Evolutionary conservation across 2,888 invertebrate genomes (phyloP).

Genomic region (Pseudanteris insignis): DNA sequence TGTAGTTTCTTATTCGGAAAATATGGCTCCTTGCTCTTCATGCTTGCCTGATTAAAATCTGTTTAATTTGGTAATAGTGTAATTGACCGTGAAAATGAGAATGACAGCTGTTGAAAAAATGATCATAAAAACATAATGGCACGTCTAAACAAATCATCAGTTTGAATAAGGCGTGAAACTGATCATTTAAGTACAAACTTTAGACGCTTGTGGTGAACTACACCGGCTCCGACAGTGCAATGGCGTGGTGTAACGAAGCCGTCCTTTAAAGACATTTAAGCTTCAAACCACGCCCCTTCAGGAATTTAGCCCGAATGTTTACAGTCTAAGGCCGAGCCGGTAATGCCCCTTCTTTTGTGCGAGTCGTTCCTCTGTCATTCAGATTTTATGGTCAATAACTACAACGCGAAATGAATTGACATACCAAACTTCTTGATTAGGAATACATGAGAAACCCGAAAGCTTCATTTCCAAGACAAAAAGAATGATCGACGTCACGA

Average conservation of each 20-base stretch:
- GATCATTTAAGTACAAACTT: conserved; percentile 24
- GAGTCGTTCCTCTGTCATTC: conserved; percentile 21
- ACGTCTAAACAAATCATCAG: conserved; percentile 2
- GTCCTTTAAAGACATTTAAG: conserved; percentile 35
- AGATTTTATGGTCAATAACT: conserved; percentile 30
- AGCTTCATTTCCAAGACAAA: too few relatives aligned
- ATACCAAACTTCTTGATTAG: conserved; percentile 18
- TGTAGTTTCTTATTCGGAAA: conserved; percentile 4
- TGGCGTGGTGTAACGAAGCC: conserved; percentile 20
- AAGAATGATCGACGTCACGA: too few relatives aligned
- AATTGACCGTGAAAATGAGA: conserved; percentile 25
- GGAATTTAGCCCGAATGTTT: conserved; percentile 31
- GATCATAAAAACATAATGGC: conserved; percentile 11
- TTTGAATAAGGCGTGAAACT: conserved; percentile 8
- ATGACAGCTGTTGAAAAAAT: conserved; percentile 6
- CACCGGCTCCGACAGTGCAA: conserved; percentile 6
- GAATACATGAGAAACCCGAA: conserved; percentile 2
- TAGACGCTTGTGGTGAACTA: conserved; percentile 17
- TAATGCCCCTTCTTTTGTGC: conserved; percentile 12
- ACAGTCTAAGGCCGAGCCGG: conserved; percentile 23
- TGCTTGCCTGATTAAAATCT: conserved; percentile 21
- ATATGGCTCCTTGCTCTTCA: conserved; percentile 3
- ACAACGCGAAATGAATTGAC: conserved; percentile 14
- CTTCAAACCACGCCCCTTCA: conserved; percentile 28
- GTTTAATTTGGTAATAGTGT: conserved; percentile 25